phyloP scores from a whole-genome alignment of 2,888 invertebrate genomes.

The Apodemia mormo region DNA sequence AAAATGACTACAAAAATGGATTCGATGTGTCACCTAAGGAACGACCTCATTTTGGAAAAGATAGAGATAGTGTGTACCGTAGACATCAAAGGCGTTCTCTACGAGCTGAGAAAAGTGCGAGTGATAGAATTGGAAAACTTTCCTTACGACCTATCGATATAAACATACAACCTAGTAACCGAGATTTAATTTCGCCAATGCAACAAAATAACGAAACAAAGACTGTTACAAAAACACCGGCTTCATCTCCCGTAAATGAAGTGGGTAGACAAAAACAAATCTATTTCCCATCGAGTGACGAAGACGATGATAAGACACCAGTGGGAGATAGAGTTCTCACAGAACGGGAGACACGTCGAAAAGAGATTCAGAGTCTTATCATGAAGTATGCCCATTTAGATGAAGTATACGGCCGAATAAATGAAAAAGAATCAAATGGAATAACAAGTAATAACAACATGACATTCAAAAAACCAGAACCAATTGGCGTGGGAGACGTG shows the following conservation, averaged over 20 bases:
- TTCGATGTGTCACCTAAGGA: conserved; percentile 58
- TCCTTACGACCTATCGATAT: conserved; percentile 81
- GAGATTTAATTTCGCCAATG: conserved; percentile 79
- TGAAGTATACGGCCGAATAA: conserved; percentile 84
- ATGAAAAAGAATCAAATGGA: conserved; percentile 58
- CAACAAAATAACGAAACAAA: conserved; percentile 62
- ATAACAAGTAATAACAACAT: conserved; percentile 47
- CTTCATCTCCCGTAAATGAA: conserved; percentile 65
- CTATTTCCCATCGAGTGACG: conserved; percentile 74
- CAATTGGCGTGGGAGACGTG: conserved; percentile 66
- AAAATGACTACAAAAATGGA: conserved; percentile 66
- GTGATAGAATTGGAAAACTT: conserved; percentile 73
- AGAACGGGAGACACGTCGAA: conserved; percentile 90
- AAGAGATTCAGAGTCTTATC: conserved; percentile 91
- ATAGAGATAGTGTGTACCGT: conserved; percentile 74
- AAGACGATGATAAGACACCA: conserved; percentile 76
- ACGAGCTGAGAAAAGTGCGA: conserved; percentile 84
- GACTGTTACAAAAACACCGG: conserved; percentile 60
- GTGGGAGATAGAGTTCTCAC: conserved; percentile 81
- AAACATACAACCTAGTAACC: conserved; percentile 65
- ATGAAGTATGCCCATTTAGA: conserved; percentile 91
- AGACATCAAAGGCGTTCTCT: conserved; percentile 80
- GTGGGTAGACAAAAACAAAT: conserved; percentile 70
- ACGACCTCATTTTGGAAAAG: conserved; percentile 63
- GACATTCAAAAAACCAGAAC: conserved; percentile 53